phyloP scores from a whole-genome alignment of 2,888 invertebrate species.

The Metopia argyrocephala region DNA sequence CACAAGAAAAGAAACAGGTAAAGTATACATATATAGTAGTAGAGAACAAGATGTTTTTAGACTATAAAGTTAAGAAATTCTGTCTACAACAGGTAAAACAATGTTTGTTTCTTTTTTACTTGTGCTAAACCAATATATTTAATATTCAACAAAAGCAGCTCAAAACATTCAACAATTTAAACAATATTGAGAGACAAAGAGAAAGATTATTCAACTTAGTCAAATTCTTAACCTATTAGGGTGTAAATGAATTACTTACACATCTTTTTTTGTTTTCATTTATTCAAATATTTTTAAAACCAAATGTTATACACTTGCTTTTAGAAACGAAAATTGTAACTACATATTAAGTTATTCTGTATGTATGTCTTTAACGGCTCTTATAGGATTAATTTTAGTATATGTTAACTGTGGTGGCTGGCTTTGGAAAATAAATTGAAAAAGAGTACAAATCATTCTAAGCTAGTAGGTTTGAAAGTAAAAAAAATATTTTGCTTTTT shows the following conservation, averaged over 20 bases:
- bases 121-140: constrained; percentile 9
- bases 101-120: constrained; percentile 57
- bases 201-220: constrained; percentile 46
- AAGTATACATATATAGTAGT: not conserved
- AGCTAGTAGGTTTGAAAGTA: constrained; percentile 54
- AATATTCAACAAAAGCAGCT: constrained; percentile 7
- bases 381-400: constrained; percentile 18
- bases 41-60: not conserved
- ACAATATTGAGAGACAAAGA: constrained; percentile 16
- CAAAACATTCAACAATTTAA: constrained; percentile 24
- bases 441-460: constrained; percentile 52
- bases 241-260: too few relatives aligned
- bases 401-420: constrained; percentile 42
- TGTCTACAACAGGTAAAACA: constrained; percentile 37
- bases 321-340: too few relatives aligned
- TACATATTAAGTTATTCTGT: too few relatives aligned
- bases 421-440: constrained; percentile 2
- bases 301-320: too few relatives aligned
- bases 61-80: constrained; percentile 19
- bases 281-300: too few relatives aligned
- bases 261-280: too few relatives aligned
- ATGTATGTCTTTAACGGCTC: constrained; percentile 21
- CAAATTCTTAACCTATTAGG: constrained; percentile 40
- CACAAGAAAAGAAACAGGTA: constrained; percentile 26
- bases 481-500: constrained; percentile 48